Percentiles rank a stretch among this genome's conserved stretches.
Conservation (phyloP, 2,888 invertebrate genomes). For the Spilosoma lubricipeda region DNA sequence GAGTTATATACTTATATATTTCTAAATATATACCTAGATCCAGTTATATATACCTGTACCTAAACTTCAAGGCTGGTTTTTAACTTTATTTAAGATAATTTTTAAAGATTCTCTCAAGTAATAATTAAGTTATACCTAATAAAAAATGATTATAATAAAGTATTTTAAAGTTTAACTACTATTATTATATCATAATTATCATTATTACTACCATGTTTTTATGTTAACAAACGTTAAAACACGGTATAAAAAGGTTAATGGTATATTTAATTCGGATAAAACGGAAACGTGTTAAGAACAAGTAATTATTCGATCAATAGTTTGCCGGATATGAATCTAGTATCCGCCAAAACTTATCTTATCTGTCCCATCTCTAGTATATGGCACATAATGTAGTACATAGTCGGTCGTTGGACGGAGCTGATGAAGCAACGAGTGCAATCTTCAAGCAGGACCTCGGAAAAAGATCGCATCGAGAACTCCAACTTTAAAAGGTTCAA, state of each 20-base stretch:
- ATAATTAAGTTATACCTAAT: neutral
- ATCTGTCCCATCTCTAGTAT: constrained; percentile 10
- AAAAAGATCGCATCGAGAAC: constrained; percentile 45
- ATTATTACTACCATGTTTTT: neutral
- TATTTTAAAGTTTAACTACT: neutral
- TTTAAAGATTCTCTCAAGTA: neutral
- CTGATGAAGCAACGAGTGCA: constrained; percentile 72
- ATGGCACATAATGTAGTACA: constrained; percentile 56
- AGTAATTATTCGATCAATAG: constrained; percentile 3
- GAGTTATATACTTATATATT: neutral
- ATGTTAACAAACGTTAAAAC: neutral
- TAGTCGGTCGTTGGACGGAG: constrained; percentile 66
- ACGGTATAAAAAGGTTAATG: neutral
- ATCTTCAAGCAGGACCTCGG: constrained; percentile 68
- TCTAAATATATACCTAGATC: neutral
- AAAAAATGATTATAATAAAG: neutral
- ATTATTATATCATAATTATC: neutral
- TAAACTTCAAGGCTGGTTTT: neutral
- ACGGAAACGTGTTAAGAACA: neutral
- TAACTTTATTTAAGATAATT: neutral
- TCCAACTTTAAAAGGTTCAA: constrained; percentile 62
- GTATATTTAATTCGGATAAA: neutral
- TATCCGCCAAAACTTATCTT: constrained; percentile 14
- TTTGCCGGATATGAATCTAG: constrained; percentile 7
- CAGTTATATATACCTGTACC: neutral